Conservation (phyloP, 2,888 invertebrate genomes). For the Melanchra persicariae region DNA sequence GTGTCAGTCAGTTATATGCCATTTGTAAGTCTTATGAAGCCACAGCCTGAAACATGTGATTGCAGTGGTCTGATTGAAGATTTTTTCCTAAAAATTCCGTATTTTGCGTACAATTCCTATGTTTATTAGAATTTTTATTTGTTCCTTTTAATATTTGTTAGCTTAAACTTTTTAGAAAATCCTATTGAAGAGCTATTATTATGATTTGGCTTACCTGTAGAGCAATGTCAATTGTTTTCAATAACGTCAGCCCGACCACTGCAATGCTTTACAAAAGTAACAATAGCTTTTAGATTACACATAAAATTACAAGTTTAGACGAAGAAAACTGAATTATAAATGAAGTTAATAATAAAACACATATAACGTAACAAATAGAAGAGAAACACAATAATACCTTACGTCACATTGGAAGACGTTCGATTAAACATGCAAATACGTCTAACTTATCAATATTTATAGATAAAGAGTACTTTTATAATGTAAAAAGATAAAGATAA, state of each 20-base stretch:
- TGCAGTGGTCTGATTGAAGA: conserved; percentile 40
- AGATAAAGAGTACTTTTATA: conserved; percentile 77
- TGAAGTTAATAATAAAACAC: conserved; percentile 39
- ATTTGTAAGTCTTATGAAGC: conserved; percentile 4
- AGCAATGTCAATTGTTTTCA: neutral
- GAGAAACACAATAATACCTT: conserved; percentile 75
- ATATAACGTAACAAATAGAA: conserved; percentile 55
- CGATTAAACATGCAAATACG: conserved; percentile 88
- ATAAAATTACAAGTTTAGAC: conserved; percentile 27
- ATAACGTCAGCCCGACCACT: conserved; percentile 48
- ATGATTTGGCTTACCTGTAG: neutral
- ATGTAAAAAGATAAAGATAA: conserved; percentile 71
- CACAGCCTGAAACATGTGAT: conserved; percentile 33
- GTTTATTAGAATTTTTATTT: no score
- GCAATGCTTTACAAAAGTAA: conserved; percentile 43
- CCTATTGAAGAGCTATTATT: neutral
- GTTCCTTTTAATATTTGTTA: neutral
- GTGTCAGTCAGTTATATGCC: neutral
- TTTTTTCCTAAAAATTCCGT: no score
- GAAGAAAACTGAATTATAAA: conserved; percentile 44
- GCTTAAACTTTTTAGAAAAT: neutral
- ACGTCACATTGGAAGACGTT: conserved; percentile 91
- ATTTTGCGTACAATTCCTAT: no score
- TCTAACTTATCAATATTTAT: conserved; percentile 85
- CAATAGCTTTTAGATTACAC: conserved; percentile 42